Base-by-base conservation (phyloP, 2,888 invertebrate genomes). In the Thelaira solivaga region DNA sequence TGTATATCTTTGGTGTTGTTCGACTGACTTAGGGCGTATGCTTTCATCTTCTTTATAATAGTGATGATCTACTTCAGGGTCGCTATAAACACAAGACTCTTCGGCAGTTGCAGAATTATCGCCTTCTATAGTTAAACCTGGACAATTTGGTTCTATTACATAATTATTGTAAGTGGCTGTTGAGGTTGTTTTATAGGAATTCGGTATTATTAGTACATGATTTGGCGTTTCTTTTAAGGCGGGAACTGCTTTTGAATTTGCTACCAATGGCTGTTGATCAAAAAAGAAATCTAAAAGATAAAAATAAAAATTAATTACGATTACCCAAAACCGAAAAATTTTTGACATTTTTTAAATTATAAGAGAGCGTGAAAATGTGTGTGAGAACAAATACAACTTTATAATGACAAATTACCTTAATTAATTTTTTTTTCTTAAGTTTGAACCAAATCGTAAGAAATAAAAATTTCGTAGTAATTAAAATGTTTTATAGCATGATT, bases 271-370 rank as follows among this genome's bases (percentile, higher is more conserved):
- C 67, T 88, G 86, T 45, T 84, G 83, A 67, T 88, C 86, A 77
- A 88, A 86, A 77, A 88, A 88, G 77, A 87, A 88, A 80, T 86
- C 88, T 87, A 62, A n/a, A 69, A 26, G 5, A 26, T 1, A 41
- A 26, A 16, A 1, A 41, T 53, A 43, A 41, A 22, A 11, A n/a
- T 6, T 24, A 43, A 5, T 34, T 41, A 31, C 8, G 16, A 13
- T 13, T 39, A 41, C n/a, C n/a, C 24, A 45, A 4, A 11, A 20
- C 4, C 6, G 5, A 4, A 24, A 41, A 3, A 13, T 2, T 47
- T 41, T 18, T 0, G 31, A 41, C 0, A 51, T 2, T 13, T 22
- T 18, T 51, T 24, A 18, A 18, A 69, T 24, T 29, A 43, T 41
- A 20, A 11, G 49, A 26, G 10, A 18, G 18, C 26, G n/a, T 51